phyloP scores from a whole-genome alignment of 2,888 invertebrate genomes.

The Rugalucina vietnamica region DNA sequence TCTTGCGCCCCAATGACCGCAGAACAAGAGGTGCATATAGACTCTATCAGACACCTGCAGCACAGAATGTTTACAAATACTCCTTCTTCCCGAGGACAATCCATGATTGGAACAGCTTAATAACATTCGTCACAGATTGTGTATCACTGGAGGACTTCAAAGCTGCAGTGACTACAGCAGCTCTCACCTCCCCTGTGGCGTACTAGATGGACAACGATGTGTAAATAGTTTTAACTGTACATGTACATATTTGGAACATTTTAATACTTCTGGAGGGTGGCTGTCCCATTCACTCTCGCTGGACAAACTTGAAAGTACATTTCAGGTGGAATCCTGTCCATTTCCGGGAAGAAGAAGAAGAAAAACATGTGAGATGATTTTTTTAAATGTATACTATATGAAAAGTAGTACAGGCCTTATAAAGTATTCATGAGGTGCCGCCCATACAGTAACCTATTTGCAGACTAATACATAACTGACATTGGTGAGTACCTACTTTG shows the following conservation, averaged over 20 bases:
- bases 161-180: not conserved
- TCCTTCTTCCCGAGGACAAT: not conserved
- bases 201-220: no score
- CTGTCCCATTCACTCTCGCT: slow-evolving; percentile 2
- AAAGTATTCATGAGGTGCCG: no score
- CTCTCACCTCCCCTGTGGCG: not conserved
- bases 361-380: no score
- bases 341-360: not conserved
- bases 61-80: not conserved
- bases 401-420: no score
- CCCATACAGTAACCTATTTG: no score
- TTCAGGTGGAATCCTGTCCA: not conserved
- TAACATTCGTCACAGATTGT: not conserved
- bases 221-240: no score
- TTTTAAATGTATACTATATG: no score
- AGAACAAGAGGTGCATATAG: not conserved
- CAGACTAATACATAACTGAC: no score
- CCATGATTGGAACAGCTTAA: not conserved
- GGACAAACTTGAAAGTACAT: not conserved
- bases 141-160: slow-evolving; percentile 31
- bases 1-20: not conserved
- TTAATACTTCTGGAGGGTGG: not conserved
- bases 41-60: not conserved
- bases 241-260: not conserved
- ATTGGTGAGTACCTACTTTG: no score